Base-by-base conservation (phyloP, 2,113 vertebrate species). In the Tachuris rubrigastra region DNA sequence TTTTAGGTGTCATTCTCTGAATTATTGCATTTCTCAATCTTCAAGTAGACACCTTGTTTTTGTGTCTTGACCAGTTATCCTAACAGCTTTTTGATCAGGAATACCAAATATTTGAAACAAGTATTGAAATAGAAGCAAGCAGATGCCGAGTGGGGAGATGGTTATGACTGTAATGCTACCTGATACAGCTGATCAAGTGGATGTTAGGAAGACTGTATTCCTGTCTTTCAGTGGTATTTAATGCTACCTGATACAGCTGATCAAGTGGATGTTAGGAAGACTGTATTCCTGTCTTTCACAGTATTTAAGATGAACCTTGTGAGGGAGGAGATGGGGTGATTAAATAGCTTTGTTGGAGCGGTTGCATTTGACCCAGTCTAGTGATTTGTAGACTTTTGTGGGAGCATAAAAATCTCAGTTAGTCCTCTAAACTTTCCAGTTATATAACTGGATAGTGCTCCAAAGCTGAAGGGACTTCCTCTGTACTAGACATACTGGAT, bases 381-480 rank as follows among this genome's bases (percentile, higher is more conserved):
- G 44, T 65, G 68, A 41, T 73, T 37, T 89, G 21, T 65, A 65
- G 50, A 22, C 23, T 75, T 24, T 42, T 87, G 47, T 65, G 52
- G 14, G 56, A 81, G 50, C 42, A 44, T 50, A 37, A 37, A 47
- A 60, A 33, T 62, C 52, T 72, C 12, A 53, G 3, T 35, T 68
- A 80, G 46, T 88, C 50, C 68, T 87, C 14, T 58, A 13, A 75
- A 72, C 55, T 67, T 80, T 14, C 5, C 53, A 8, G 46, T 91
- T 91, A 39, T 24, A 16, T 79, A 33, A 87, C 33, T 65, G 24
- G 22, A 67, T n/a, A 91, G 49, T 62, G 84, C 80, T 89, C 5
- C 74, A 78, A 3, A 52, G 66, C 81, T 90, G 76, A 75, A 65
- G 80, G 35, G 44, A 89, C 72, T 94, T 97, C 81, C 85, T 91